Evolutionary conservation across 2,888 invertebrate species (phyloP).

Genomic region (Cancer borealis): DNA sequence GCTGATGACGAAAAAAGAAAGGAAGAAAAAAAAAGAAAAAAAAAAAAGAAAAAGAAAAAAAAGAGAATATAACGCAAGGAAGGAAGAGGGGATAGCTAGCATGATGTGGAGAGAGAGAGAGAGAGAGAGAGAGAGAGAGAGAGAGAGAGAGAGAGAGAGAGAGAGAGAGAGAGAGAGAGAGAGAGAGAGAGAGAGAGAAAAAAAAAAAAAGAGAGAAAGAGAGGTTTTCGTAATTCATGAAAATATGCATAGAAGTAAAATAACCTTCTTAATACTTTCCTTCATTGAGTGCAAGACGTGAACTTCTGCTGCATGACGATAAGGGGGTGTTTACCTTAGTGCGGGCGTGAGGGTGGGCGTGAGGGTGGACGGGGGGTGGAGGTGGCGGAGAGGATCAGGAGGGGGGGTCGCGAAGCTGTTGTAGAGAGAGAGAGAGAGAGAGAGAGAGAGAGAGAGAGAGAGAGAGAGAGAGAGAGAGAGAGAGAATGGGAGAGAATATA

Average conservation of each 20-base stretch:
- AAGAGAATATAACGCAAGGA: too few relatives aligned
- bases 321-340: too few relatives aligned
- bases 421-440: background rate
- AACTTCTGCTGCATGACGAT: too few relatives aligned
- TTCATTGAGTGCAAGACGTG: too few relatives aligned
- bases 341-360: too few relatives aligned
- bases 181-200: constrained; percentile 32
- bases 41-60: background rate
- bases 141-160: constrained; percentile 32
- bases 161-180: constrained; percentile 32
- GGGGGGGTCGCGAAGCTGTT: too few relatives aligned
- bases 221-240: background rate
- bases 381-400: too few relatives aligned
- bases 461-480: background rate
- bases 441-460: background rate
- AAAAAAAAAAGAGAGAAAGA: background rate
- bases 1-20: background rate
- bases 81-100: background rate
- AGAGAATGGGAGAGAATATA: background rate
- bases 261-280: too few relatives aligned
- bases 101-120: background rate
- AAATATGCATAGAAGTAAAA: too few relatives aligned
- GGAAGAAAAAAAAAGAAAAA: background rate
- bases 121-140: constrained; percentile 32
- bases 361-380: too few relatives aligned